These are phyloP conservation scores for Siniperca knerii DNA, from an alignment of 2,113 vertebrate genomes.

Conservation along the genomic window DNA sequence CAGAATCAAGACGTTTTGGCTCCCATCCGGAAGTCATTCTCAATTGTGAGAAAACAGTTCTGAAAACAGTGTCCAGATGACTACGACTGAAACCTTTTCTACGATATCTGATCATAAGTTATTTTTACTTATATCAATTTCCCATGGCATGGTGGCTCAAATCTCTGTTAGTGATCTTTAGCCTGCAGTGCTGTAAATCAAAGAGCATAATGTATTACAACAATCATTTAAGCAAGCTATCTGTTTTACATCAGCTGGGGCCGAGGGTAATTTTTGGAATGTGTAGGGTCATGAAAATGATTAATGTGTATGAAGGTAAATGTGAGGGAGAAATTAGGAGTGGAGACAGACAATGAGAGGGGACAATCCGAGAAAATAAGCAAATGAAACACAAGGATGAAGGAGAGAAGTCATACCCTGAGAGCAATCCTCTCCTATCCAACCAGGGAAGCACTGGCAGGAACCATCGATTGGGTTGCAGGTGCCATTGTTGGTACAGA, in stretches of 20 bases:
- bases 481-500: slow-evolving; percentile 96
- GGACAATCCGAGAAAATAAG: slow-evolving; percentile 3
- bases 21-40: too few species aligned
- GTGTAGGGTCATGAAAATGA: slow-evolving; percentile 66
- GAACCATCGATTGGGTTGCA: slow-evolving; percentile 97
- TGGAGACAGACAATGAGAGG: slow-evolving; percentile 47
- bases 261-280: slow-evolving; percentile 55
- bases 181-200: slow-evolving; percentile 73
- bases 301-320: slow-evolving; percentile 54
- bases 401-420: slow-evolving; percentile 86
- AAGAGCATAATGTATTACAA: slow-evolving; percentile 78
- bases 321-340: slow-evolving; percentile 51
- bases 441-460: slow-evolving; percentile 96
- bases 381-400: slow-evolving; percentile 30
- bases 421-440: slow-evolving; percentile 96
- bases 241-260: slow-evolving; percentile 76
- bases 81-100: too few species aligned
- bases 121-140: slow-evolving; percentile 61
- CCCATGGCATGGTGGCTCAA: slow-evolving; percentile 57
- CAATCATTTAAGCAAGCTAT: slow-evolving; percentile 81
- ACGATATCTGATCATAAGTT: slow-evolving; percentile 33
- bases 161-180: slow-evolving; percentile 72
- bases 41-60: too few species aligned
- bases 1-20: too few species aligned
- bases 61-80: too few species aligned